These are phyloP conservation scores for Tympanoctomys barrerae DNA, from an alignment of 2,797 vertebrate species.

Conservation along the genomic window DNA sequence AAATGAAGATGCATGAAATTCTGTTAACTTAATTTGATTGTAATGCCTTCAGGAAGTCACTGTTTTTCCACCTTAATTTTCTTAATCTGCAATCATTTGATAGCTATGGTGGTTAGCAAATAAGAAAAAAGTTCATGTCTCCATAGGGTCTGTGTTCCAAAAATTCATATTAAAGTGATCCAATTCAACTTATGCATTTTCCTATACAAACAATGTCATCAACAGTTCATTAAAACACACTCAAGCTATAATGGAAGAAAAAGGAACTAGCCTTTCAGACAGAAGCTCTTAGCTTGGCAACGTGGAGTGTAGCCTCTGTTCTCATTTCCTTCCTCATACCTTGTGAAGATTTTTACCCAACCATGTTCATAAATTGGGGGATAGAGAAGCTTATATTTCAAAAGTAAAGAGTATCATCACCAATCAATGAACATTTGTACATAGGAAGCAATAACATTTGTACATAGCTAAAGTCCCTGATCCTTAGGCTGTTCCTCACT, in stretches of 20 bases:
- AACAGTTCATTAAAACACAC: conserved; percentile 17
- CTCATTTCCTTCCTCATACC: conserved; percentile 38
- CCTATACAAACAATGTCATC: neutral
- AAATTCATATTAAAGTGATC: conserved; percentile 55
- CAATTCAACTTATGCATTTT: conserved; percentile 22
- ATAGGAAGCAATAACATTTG: neutral
- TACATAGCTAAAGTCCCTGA: neutral
- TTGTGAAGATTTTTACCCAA: neutral
- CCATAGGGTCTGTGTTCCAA: neutral
- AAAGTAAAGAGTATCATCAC: neutral
- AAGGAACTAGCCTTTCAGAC: neutral
- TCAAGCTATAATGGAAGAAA: neutral
- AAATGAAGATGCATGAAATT: neutral
- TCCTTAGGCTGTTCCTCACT: neutral
- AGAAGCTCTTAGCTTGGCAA: neutral
- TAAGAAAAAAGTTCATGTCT: neutral
- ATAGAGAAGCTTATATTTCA: neutral
- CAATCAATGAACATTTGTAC: neutral
- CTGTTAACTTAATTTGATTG: conserved; percentile 33
- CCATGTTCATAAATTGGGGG: neutral
- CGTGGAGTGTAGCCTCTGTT: neutral
- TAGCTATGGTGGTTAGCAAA: conserved; percentile 13
- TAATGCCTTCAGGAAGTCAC: conserved; percentile 26
- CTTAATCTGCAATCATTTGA: neutral
- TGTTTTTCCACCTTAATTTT: conserved; percentile 23